These are phyloP conservation scores for Bufo bufo DNA, from an alignment of 2,113 vertebrate species.

Conservation along the genomic window DNA sequence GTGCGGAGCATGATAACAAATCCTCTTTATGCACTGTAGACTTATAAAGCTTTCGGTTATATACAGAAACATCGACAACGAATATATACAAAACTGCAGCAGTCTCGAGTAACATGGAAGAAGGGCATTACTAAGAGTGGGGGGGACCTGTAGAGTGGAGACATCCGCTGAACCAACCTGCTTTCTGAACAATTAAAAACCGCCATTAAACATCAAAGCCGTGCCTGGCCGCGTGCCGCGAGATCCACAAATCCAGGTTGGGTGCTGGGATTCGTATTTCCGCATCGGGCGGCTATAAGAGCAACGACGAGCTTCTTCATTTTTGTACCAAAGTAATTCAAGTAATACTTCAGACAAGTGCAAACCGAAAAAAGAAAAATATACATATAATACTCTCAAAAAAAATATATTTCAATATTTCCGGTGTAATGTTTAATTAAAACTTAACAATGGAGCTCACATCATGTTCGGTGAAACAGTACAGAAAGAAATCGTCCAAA, in stretches of 20 bases:
- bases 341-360: constrained; percentile 74
- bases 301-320: background rate
- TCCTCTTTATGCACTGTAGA: constrained; percentile 73
- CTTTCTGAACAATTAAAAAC: background rate
- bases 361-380: constrained; percentile 65
- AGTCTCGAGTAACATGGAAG: constrained; percentile 52
- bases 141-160: background rate
- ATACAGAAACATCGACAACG: constrained; percentile 74
- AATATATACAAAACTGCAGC: constrained; percentile 65
- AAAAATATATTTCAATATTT: constrained; percentile 60
- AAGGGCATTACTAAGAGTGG: constrained; percentile 52
- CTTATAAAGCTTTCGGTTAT: constrained; percentile 74
- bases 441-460: constrained; percentile 32
- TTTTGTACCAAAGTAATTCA: constrained; percentile 65
- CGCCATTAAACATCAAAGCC: background rate
- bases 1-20: constrained; percentile 73
- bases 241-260: background rate
- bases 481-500: constrained; percentile 33
- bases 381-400: constrained; percentile 57
- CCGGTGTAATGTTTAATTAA: constrained; percentile 44
- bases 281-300: background rate
- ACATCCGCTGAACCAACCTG: background rate
- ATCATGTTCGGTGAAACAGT: constrained; percentile 13
- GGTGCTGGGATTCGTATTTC: background rate
- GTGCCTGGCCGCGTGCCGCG: no score